These are phyloP conservation scores for Ophioninae sp. DNA, from an alignment of 2,888 invertebrate genomes.

Conservation along the genomic window DNA sequence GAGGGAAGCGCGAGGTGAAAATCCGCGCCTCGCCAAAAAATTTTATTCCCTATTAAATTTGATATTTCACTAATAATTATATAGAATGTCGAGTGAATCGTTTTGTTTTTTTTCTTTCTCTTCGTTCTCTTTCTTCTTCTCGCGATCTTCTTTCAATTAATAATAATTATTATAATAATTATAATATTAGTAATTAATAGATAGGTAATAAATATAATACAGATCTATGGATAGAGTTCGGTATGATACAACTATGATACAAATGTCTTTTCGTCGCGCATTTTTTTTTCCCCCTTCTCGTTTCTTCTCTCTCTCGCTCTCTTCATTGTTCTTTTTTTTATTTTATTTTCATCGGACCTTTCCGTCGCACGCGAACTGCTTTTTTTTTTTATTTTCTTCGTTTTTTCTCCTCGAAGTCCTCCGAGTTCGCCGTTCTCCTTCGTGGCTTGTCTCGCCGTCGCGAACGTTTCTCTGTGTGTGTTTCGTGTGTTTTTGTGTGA, in stretches of 20 bases:
- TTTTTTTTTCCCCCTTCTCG: constrained; percentile 54
- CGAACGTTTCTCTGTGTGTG: constrained; percentile 28
- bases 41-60: constrained; percentile 79
- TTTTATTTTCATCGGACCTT: constrained; percentile 60
- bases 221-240: constrained; percentile 79
- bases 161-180: constrained; percentile 72
- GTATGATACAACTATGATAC: constrained; percentile 81
- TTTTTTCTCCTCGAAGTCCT: constrained; percentile 28
- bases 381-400: constrained; percentile 55
- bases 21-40: constrained; percentile 69
- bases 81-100: constrained; percentile 79
- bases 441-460: constrained; percentile 38
- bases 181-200: constrained; percentile 62
- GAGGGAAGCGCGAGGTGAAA: constrained; percentile 53
- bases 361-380: constrained; percentile 46
- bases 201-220: constrained; percentile 78
- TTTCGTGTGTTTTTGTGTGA: neutral
- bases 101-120: neutral
- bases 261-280: constrained; percentile 69
- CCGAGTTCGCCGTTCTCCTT: constrained; percentile 7
- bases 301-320: constrained; percentile 52
- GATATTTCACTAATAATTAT: constrained; percentile 79
- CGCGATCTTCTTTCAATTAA: constrained; percentile 77
- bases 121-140: neutral
- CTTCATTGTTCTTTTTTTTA: constrained; percentile 15